These are phyloP conservation scores for Drosophila willistoni DNA, from an alignment of 1,140 invertebrate species.

Conservation along the genomic window DNA sequence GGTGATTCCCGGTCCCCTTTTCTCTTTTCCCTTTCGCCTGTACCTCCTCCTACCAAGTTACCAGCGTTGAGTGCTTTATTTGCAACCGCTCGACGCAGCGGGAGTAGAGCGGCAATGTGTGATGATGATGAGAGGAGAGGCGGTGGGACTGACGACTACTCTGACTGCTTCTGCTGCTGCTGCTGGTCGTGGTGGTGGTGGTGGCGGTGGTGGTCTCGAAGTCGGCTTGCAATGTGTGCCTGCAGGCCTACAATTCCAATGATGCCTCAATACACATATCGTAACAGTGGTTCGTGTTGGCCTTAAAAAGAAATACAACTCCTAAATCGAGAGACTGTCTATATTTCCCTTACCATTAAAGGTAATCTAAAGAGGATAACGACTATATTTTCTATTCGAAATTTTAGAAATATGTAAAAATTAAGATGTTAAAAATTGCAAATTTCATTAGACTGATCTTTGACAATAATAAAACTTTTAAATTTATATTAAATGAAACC, in stretches of 20 bases:
- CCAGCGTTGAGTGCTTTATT: slow-evolving; percentile 73
- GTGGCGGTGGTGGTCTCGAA: slow-evolving; percentile 20
- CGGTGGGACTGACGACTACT: slow-evolving; percentile 18
- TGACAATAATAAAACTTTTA: no score
- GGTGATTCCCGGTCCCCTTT: slow-evolving; percentile 21
- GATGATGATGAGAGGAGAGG: neutral
- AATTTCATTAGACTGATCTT: no score
- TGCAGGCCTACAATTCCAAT: slow-evolving; percentile 54
- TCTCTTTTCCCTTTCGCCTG: slow-evolving; percentile 5
- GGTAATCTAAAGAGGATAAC: no score
- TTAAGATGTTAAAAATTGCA: no score
- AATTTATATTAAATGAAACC: no score
- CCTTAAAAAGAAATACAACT: no score
- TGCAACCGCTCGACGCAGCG: slow-evolving; percentile 41
- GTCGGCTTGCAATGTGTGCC: slow-evolving; percentile 44
- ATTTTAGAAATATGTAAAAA: no score
- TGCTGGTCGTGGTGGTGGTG: no score
- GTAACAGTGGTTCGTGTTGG: slow-evolving; percentile 29
- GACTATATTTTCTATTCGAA: no score
- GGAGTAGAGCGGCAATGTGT: slow-evolving; percentile 15
- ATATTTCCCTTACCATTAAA: no score
- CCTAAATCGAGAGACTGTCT: no score
- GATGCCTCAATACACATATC: slow-evolving; percentile 25
- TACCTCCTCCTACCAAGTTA: slow-evolving; percentile 20
- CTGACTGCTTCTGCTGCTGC: neutral